A percentile compares a stretch with the other conserved stretches of the same genome.
These are phyloP conservation scores for Centropyge bicolor DNA, from an alignment of 2,797 vertebrate genomes.

Conservation along the genomic window DNA sequence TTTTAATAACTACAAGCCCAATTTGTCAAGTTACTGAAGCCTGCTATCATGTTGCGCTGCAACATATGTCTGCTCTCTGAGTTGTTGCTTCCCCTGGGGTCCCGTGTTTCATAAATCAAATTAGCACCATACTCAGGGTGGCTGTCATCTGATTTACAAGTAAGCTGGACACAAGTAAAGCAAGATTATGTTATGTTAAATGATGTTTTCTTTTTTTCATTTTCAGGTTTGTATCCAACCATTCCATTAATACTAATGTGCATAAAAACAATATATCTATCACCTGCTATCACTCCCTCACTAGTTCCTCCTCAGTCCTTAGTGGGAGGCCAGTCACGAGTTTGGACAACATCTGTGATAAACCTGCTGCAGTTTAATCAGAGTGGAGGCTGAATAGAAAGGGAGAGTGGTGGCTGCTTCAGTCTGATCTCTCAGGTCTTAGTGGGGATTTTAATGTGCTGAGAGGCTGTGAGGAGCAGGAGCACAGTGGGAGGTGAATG, in stretches of 20 bases:
- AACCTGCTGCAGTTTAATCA: constrained; percentile 66
- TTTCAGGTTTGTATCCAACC: background rate
- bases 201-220: background rate
- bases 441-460: constrained; percentile 63
- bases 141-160: constrained; percentile 33
- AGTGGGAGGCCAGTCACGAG: constrained; percentile 37
- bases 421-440: constrained; percentile 61
- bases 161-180: background rate
- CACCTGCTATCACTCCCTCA: background rate
- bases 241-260: background rate
- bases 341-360: constrained; percentile 64
- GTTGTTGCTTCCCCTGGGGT: constrained; percentile 66
- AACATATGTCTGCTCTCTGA: constrained; percentile 73
- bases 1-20: constrained; percentile 62
- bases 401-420: constrained; percentile 58
- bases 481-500: constrained; percentile 71
- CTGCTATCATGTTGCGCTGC: constrained; percentile 73
- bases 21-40: constrained; percentile 70
- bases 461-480: constrained; percentile 64
- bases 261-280: background rate
- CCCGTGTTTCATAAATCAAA: constrained; percentile 72
- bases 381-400: constrained; percentile 56
- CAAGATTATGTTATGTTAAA: background rate
- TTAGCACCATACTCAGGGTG: constrained; percentile 60
- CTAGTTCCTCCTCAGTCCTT: constrained; percentile 13